These are phyloP conservation scores for Drosophila sulfurigaster DNA, from an alignment of 1,140 invertebrate genomes.

Conservation along the genomic window DNA sequence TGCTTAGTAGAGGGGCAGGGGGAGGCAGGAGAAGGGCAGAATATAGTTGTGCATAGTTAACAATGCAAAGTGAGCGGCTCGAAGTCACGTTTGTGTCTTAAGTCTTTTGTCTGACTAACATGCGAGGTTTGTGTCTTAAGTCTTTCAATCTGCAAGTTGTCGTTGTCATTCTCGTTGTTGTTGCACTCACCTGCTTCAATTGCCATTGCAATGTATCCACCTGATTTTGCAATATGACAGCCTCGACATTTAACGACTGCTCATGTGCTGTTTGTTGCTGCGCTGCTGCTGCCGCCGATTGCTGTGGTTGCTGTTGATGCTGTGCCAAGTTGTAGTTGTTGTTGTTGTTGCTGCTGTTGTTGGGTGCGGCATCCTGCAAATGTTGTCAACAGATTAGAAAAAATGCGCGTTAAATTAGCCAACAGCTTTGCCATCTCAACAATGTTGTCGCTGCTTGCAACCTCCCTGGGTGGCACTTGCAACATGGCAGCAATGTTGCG, in stretches of 20 bases:
- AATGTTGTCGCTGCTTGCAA: conserved; percentile 58
- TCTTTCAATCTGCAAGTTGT: conserved; percentile 57
- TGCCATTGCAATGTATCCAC: conserved; percentile 92
- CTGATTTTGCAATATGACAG: conserved; percentile 89
- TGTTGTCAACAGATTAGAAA: conserved; percentile 66
- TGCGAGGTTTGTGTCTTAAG: conserved; percentile 58
- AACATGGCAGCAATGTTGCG: conserved; percentile 26
- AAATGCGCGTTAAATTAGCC: conserved; percentile 74
- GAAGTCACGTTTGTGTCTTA: conserved; percentile 49
- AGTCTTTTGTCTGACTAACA: conserved; percentile 62
- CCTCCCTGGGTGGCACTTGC: conserved; percentile 39
- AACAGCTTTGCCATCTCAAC: conserved; percentile 63
- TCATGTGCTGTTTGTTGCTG: conserved; percentile 27
- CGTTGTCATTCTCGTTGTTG: conserved; percentile 9
- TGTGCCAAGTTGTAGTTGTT: conserved; percentile 30
- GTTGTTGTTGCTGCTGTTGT: conserved; percentile 43
- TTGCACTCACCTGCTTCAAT: conserved; percentile 89
- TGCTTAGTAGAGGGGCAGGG: not conserved
- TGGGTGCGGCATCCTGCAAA: conserved; percentile 79
- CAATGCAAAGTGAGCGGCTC: conserved; percentile 35
- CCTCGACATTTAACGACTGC: conserved; percentile 86
- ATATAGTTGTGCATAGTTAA: conserved; percentile 25
- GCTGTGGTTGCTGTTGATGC: conserved; percentile 44
- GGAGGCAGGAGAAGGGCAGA: not conserved
- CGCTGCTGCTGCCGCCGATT: not conserved